phyloP scores from a whole-genome alignment of 2,797 vertebrate species.

The Alectoris magna region DNA sequence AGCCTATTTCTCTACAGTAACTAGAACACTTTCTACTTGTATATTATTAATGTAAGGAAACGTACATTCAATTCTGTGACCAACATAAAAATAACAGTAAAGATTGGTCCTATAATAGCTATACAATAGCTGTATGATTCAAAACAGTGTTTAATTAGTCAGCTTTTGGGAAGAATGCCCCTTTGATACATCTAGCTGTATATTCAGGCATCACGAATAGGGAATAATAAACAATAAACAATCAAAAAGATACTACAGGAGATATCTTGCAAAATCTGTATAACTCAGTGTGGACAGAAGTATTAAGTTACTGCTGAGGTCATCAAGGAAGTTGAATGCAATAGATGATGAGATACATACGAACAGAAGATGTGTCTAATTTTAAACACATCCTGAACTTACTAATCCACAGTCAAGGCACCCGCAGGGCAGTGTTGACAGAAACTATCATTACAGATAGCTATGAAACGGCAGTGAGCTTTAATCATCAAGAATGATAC shows the following conservation, averaged over 20 bases:
- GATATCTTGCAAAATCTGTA: background rate
- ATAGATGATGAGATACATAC: background rate
- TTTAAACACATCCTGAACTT: background rate
- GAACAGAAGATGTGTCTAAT: background rate
- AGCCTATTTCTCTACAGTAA: background rate
- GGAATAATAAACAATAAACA: background rate
- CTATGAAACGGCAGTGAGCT: background rate
- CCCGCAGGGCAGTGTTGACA: background rate
- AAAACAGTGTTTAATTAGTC: background rate
- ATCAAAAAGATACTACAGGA: background rate
- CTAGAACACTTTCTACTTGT: background rate
- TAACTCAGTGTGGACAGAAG: background rate
- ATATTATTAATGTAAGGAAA: background rate
- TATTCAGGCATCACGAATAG: background rate
- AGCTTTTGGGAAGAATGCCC: background rate
- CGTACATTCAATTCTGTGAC: background rate
- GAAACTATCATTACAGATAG: background rate
- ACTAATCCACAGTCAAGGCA: background rate
- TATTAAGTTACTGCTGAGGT: background rate
- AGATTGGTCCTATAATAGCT: background rate
- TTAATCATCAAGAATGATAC: background rate
- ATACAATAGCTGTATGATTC: background rate
- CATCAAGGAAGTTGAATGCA: background rate
- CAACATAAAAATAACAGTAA: background rate
- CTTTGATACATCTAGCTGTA: background rate